A percentile compares a stretch with the other conserved stretches of the same genome.
Conservation (phyloP, 2,113 vertebrate species). For the Perognathus longimembris region DNA sequence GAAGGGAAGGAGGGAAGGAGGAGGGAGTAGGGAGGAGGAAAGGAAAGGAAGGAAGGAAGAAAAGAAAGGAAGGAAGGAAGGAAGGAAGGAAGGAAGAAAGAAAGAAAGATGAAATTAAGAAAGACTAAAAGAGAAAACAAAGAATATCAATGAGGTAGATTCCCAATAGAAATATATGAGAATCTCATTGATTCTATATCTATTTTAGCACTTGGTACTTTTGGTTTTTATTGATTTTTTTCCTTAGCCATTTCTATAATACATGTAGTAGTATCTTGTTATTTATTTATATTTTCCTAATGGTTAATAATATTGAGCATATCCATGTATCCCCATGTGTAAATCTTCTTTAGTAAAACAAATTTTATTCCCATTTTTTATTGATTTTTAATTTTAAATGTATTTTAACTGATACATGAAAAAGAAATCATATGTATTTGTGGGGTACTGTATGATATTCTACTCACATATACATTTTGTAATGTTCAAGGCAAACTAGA, state of each 20-base stretch:
- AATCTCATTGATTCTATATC: background rate
- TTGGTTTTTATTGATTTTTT: background rate
- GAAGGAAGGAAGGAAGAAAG: no score
- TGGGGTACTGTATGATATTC: background rate
- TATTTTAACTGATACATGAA: background rate
- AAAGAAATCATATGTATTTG: background rate
- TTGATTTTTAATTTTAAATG: background rate
- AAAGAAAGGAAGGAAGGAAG: no score
- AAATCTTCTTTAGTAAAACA: background rate
- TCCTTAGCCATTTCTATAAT: background rate
- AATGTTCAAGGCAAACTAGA: background rate
- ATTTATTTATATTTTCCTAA: background rate
- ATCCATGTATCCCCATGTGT: background rate
- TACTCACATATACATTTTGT: background rate
- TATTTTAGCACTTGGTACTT: background rate
- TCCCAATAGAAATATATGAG: background rate
- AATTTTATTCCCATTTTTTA: background rate
- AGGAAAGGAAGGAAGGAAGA: no score
- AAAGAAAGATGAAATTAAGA: fast-evolving
- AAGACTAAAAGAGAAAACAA: no score
- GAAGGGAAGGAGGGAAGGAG: no score
- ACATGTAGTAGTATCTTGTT: background rate
- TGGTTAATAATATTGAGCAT: background rate
- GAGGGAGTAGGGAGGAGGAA: no score
- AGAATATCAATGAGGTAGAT: background rate